A percentile compares a stretch with the other conserved stretches of the same genome.
These are phyloP conservation scores for Agraylea sexmaculata DNA, from an alignment of 1,140 invertebrate species.

Conservation along the genomic window DNA sequence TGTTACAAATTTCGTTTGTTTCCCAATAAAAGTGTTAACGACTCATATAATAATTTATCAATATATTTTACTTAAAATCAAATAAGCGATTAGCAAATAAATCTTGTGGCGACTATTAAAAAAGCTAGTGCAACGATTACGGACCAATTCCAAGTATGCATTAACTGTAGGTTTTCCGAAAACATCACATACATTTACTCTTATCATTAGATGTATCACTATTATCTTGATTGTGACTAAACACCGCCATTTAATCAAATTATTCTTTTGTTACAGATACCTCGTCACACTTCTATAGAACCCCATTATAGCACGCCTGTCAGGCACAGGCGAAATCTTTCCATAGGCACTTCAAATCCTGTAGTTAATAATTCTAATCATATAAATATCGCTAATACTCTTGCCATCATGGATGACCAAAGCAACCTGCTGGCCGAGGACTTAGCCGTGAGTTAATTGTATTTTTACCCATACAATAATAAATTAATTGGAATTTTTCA, in stretches of 20 bases:
- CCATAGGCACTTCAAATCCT: constrained; percentile 37
- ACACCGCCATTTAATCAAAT: not conserved
- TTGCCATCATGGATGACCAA: constrained; percentile 38
- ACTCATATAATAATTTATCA: too few relatives aligned
- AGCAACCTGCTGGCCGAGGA: constrained; percentile 40
- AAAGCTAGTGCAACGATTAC: too few relatives aligned
- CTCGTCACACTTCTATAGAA: constrained; percentile 28
- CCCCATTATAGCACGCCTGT: constrained; percentile 40
- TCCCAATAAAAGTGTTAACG: too few relatives aligned
- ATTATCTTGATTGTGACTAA: too few relatives aligned
- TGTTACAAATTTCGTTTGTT: too few relatives aligned
- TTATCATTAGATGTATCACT: too few relatives aligned
- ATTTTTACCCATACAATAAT: constrained; percentile 2
- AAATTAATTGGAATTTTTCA: not conserved
- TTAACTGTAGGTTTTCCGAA: too few relatives aligned
- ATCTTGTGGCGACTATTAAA: too few relatives aligned
- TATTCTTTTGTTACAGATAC: constrained; percentile 27
- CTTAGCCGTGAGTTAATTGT: constrained; percentile 28
- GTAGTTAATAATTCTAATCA: constrained; percentile 25
- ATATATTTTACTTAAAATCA: too few relatives aligned
- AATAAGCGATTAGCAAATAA: too few relatives aligned
- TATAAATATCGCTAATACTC: constrained; percentile 25
- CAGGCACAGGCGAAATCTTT: constrained; percentile 46
- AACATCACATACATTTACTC: too few relatives aligned
- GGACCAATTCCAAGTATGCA: constrained; percentile 24